These are phyloP conservation scores for Ischnura elegans DNA, from an alignment of 2,888 invertebrate species.

Conservation along the genomic window DNA sequence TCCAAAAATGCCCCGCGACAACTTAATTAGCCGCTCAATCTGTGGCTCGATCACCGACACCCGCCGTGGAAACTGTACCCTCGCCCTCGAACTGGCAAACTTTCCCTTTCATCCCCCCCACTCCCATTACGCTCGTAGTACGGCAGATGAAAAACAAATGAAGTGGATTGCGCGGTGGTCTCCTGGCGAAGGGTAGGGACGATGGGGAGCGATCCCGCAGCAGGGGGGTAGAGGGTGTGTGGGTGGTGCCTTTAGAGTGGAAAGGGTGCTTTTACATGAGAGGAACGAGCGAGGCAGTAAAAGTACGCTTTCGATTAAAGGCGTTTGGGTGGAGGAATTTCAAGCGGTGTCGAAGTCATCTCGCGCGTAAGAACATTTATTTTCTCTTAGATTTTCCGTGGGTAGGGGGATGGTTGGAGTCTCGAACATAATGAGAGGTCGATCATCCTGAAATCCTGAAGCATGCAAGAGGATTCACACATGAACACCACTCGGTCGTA, in stretches of 20 bases:
- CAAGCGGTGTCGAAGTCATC: background rate
- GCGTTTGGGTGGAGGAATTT: background rate
- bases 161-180: no score
- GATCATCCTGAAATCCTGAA: no score
- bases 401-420: background rate
- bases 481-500: no score
- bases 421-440: no score
- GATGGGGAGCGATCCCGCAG: background rate
- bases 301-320: constrained; percentile 11
- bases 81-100: background rate
- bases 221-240: background rate
- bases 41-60: constrained; percentile 23
- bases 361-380: background rate
- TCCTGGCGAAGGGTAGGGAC: no score
- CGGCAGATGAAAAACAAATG: constrained; percentile 25
- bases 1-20: constrained; percentile 6
- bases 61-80: constrained; percentile 23
- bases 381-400: background rate
- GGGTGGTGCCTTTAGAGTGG: background rate
- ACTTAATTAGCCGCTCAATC: constrained; percentile 27
- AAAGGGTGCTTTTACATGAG: background rate
- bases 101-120: background rate
- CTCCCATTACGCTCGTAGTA: constrained; percentile 6
- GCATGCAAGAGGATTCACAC: no score
- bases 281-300: background rate